phyloP scores from a whole-genome alignment of 2,888 invertebrate species.

The Gortyna flavago region DNA sequence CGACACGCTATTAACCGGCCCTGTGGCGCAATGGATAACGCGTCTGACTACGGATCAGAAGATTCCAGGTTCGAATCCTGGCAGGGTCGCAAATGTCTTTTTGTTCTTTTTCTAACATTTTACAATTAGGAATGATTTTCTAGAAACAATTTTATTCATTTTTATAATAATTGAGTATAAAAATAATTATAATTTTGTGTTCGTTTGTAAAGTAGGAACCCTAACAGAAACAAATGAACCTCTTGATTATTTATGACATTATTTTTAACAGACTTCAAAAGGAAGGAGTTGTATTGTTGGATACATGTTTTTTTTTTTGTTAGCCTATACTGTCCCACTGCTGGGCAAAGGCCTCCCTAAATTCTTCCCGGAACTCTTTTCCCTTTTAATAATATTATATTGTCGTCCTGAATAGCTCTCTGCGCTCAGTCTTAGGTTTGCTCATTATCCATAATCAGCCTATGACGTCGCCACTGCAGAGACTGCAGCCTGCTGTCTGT shows the following conservation, averaged over 20 bases:
- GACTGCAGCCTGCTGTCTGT: too few relatives aligned
- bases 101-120: slow-evolving; percentile 3
- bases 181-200: not conserved
- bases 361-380: too few relatives aligned
- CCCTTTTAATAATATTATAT: not conserved
- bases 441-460: not conserved
- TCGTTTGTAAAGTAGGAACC: not conserved
- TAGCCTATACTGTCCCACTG: too few relatives aligned
- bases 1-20: slow-evolving; percentile 73
- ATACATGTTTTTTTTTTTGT: not conserved
- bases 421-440: not conserved
- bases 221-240: not conserved
- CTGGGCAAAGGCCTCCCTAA: too few relatives aligned
- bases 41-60: slow-evolving; percentile 93
- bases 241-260: not conserved
- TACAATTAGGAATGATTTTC: not conserved
- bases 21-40: slow-evolving; percentile 92
- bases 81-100: slow-evolving; percentile 87
- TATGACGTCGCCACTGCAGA: too few relatives aligned
- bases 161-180: not conserved
- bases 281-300: not conserved
- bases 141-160: not conserved
- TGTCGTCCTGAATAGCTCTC: not conserved
- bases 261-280: not conserved
- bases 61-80: slow-evolving; percentile 93